Evolutionary conservation across 2,797 vertebrate genomes (phyloP), one percentile per base, ranked within the genome.

Genomic region (Cuculus canorus): DNA sequence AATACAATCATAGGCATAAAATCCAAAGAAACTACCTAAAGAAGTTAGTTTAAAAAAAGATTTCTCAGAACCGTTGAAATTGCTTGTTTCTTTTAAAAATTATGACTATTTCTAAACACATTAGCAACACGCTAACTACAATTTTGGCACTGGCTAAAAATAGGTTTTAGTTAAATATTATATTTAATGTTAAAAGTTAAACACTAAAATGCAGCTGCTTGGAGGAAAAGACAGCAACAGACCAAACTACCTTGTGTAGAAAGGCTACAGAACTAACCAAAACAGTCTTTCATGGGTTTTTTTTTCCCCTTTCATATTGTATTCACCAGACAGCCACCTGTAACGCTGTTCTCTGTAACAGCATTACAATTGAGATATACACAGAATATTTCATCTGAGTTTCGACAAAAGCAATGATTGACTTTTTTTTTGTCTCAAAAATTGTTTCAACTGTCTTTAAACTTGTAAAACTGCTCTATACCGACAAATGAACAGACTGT

Each of bases 281-380:
- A 87, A 85, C 1, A 56, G 17, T 23, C 28, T 52, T 65, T 63
- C 13, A 41, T 0, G 0, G 0, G 47, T 6, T 33, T 23, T 8
- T 73, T 82, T 32, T 63, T 47, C n/a, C 85, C 53, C 60, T 30
- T 70, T 77, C 0, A 0, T 35, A 41, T 57, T 54, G 13, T 35
- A 52, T 45, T 82, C 52, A 72, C 15, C 10, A 22, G 47, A 30
- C 14, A 86, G 45, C 59, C 90, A 43, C 54, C 32, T 32, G 8
- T 28, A 56, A 82, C 30, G 6, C 5, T 45, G 30, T 28, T 66
- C 43, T 82, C 43, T 28, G 25, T 24, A 83, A 27, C 16, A 70
- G 33, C 45, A 28, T 64, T 53, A 70, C 7, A 57, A 13, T 76
- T 32, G 45, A 84, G 61, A 76, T 6, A 21, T 0, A 69, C 10